Evolutionary conservation across 2,888 invertebrate species (phyloP).

Genomic region (Acronicta psi): DNA sequence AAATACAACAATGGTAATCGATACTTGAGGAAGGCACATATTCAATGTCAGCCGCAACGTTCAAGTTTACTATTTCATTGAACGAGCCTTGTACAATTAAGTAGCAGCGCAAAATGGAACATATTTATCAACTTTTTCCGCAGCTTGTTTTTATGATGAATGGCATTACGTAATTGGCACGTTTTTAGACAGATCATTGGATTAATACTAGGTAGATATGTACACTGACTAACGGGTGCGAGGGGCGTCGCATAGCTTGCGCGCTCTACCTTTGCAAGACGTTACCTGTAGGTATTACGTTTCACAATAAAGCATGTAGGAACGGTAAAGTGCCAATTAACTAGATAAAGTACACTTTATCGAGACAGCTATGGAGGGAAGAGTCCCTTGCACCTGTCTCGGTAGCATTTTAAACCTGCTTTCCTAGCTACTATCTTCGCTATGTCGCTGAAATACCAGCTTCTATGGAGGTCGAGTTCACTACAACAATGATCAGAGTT

Average conservation of each 20-base stretch:
- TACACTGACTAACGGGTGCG: conserved; percentile 14
- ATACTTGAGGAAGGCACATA: conserved; percentile 64
- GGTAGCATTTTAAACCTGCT: too few relatives aligned
- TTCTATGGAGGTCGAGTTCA: background rate
- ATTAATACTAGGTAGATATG: conserved; percentile 6
- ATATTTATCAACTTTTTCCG: conserved; percentile 55
- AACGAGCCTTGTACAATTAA: conserved; percentile 35
- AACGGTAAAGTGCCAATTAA: too few relatives aligned
- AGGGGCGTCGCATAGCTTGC: conserved; percentile 49
- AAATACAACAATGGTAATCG: conserved; percentile 68
- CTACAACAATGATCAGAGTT: background rate
- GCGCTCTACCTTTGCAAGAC: conserved; percentile 23
- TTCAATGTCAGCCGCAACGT: conserved; percentile 64
- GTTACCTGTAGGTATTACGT: too few relatives aligned
- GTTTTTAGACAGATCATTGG: conserved; percentile 28
- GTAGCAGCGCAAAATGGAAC: conserved; percentile 29
- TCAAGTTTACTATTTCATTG: conserved; percentile 51
- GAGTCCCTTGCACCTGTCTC: too few relatives aligned
- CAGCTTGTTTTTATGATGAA: conserved; percentile 37
- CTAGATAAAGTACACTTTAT: too few relatives aligned
- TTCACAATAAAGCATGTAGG: background rate
- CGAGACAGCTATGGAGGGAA: too few relatives aligned
- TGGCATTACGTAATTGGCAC: conserved; percentile 44
- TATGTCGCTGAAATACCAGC: background rate
- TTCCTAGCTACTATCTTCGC: background rate